Percentiles rank a stretch among this genome's conserved stretches.
These are phyloP conservation scores for Drosophila melanogaster DNA, from an alignment of 1,140 invertebrate species.

Conservation along the genomic window Release_6_plus_ISO1_MT NT_033779.5:10896001-10896500, in stretches of 20 bases:
- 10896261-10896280: slow-evolving; percentile 50
- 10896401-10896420: slow-evolving; percentile 58
- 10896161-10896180: slow-evolving; percentile 78
- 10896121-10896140: background rate
- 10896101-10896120: slow-evolving; percentile 45
- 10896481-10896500: slow-evolving; percentile 51
- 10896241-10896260: slow-evolving; percentile 23
- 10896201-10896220: background rate
- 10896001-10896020: slow-evolving; percentile 4
- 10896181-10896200: slow-evolving; percentile 64
- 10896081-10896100: slow-evolving; percentile 81
- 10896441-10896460: slow-evolving; percentile 35
- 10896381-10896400: slow-evolving; percentile 21
- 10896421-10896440: slow-evolving; percentile 73
- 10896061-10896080: slow-evolving; percentile 72
- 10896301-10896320: slow-evolving; percentile 65
- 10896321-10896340: slow-evolving; percentile 28
- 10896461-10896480: slow-evolving; percentile 66
- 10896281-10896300: slow-evolving; percentile 78
- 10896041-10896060: slow-evolving; percentile 1
- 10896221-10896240: too few relatives aligned
- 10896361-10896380: slow-evolving; percentile 42
- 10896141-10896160: slow-evolving; percentile 63
- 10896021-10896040: too few relatives aligned
- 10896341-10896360: slow-evolving; percentile 15